A percentile compares a stretch with the other conserved stretches of the same genome.
Evolutionary conservation across 2,888 invertebrate species (phyloP).

Genomic region (Dolomedes plantarius): DNA sequence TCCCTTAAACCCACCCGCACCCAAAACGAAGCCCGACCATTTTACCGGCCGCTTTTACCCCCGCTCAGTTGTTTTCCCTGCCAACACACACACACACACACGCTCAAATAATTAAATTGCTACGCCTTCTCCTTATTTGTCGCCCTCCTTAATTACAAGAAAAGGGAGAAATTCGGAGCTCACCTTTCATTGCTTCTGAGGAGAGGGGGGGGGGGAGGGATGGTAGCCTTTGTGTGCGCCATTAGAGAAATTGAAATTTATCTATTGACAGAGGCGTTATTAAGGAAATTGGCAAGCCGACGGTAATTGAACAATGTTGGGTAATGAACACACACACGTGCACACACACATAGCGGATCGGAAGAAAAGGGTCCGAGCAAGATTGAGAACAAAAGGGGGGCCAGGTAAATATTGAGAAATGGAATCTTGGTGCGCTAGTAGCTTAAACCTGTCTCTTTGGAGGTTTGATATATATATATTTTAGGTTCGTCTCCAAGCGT

Average conservation of each 20-base stretch:
- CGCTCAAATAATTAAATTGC: conserved; percentile 72
- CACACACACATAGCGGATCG: conserved; percentile 20
- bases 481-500: too few relatives aligned
- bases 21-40: conserved; percentile 44
- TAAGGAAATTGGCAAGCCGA: conserved; percentile 72
- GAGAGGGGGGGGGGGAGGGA: not conserved
- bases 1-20: conserved; percentile 38
- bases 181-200: conserved; percentile 60
- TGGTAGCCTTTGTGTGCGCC: conserved; percentile 59
- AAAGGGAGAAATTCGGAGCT: conserved; percentile 60
- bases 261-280: conserved; percentile 73
- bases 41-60: conserved; percentile 48
- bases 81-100: conserved; percentile 26
- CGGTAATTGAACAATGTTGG: conserved; percentile 72
- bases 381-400: conserved; percentile 17
- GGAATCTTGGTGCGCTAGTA: too few relatives aligned
- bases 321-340: conserved; percentile 63
- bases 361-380: conserved; percentile 44
- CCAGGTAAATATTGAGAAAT: conserved; percentile 25
- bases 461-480: too few relatives aligned
- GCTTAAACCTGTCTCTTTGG: too few relatives aligned
- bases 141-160: conserved; percentile 71
- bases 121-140: conserved; percentile 69
- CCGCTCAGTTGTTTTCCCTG: conserved; percentile 55
- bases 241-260: conserved; percentile 73